phyloP scores from a whole-genome alignment of 2,797 vertebrate species.

The Oreochromis mossambicus region DNA sequence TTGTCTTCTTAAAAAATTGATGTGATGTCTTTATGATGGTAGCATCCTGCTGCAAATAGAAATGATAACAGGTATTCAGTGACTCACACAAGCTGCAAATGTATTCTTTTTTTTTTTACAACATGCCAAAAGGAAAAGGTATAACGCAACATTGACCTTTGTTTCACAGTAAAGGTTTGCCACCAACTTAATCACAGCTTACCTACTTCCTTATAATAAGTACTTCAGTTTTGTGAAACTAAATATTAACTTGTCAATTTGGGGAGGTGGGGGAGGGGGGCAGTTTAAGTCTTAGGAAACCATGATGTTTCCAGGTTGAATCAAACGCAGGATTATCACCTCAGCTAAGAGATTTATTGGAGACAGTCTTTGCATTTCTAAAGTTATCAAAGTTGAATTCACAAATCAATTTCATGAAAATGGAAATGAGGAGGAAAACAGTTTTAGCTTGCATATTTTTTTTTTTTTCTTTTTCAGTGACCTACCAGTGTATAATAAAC shows the following conservation, averaged over 20 bases:
- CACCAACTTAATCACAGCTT: neutral
- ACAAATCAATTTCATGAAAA: neutral
- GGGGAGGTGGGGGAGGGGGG: neutral
- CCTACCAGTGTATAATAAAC: accelerated
- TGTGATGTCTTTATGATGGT: neutral
- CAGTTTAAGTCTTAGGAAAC: neutral
- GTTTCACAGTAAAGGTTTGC: neutral
- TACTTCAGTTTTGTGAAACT: neutral
- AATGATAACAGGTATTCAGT: neutral
- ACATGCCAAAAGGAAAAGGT: neutral
- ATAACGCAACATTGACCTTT: neutral
- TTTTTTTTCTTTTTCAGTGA: neutral
- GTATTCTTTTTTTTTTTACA: neutral
- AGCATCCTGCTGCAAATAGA: neutral
- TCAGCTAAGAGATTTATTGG: neutral
- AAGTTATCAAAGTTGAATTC: neutral
- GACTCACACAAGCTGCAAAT: neutral
- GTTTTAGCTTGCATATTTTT: neutral
- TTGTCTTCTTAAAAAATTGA: neutral
- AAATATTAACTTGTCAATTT: neutral
- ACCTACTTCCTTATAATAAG: neutral
- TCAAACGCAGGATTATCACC: neutral
- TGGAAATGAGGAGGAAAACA: accelerated
- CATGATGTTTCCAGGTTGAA: neutral
- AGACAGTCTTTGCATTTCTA: neutral